Base-by-base conservation (phyloP, 2,797 vertebrate species). In the Crenichthys baileyi region DNA sequence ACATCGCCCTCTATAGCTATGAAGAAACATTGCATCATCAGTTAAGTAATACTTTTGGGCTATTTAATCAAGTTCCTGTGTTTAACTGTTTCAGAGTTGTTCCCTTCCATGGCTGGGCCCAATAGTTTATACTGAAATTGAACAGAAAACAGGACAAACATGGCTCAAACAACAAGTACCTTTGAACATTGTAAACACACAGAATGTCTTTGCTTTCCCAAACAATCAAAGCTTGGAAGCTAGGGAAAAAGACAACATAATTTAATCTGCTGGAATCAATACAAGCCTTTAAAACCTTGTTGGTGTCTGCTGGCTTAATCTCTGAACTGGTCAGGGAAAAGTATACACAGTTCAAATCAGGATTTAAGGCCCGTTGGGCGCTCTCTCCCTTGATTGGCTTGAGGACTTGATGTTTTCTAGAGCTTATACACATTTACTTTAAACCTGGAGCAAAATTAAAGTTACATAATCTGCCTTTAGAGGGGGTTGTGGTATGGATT, bases 281-380 rank as follows among this genome's bases (percentile, higher is more conserved):
- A 92, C 90, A 92, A 85, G 88, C 87, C 81, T 85, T 84, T 90
- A 87, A 89, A 91, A 87, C 72, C 89, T 91, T 74, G 68, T 75
- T 82, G 78, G 86, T 90, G 86, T 89, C 85, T 88, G 86, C 79
- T 1, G 79, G 78, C 7, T 76, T 93, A 91, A 94, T 93, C 93
- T 88, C 83, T 89, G 82, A 77, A 85, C 81, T 78, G 89, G 82
- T 91, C 90, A 83, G 78, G 73, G 78, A 89, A 91, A 89, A 90
- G 86, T 87, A 80, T 83, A 79, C 73, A 85, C 83, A 77, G 85
- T 87, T 90, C 79, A 88, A 44, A 72, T 39, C 65, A n/a, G 86
- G 81, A 84, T 88, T 89, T 80, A 86, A 83, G 88, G 31, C 75
- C 77, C 79, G 58, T 48, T 1, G 26, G 50, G 15, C 46, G 55